A percentile compares a stretch with the other conserved stretches of the same genome.
These are phyloP conservation scores for Paramisgurnus dabryanus DNA, from an alignment of 2,113 vertebrate species.

Conservation along the genomic window DNA sequence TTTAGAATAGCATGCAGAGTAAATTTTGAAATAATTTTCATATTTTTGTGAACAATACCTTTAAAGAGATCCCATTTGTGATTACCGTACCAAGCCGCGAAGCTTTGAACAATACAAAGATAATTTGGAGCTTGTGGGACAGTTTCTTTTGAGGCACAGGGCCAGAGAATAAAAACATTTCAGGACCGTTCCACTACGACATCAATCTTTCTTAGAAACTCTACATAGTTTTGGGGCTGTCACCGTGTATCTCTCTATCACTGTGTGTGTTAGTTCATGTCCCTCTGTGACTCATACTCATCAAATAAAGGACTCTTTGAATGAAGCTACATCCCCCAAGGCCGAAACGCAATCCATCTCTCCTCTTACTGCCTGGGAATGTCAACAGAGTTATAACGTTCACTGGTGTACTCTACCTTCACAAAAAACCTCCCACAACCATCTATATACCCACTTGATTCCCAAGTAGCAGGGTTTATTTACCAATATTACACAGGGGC, in stretches of 20 bases:
- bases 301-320: conserved; percentile 50
- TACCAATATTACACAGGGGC: conserved; percentile 8
- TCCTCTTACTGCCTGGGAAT: conserved; percentile 41
- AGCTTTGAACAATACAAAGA: too few species aligned
- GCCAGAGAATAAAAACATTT: too few species aligned
- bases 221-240: not conserved
- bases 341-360: conserved; percentile 12
- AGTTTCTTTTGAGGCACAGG: too few species aligned
- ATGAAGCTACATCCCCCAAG: conserved; percentile 34
- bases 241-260: too few species aligned
- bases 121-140: too few species aligned
- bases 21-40: too few species aligned
- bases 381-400: conserved; percentile 40
- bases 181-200: too few species aligned
- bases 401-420: conserved; percentile 2
- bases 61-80: too few species aligned
- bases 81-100: too few species aligned
- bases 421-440: conserved; percentile 3
- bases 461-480: conserved; percentile 12
- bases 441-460: not conserved
- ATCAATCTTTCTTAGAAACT: too few species aligned
- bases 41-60: too few species aligned
- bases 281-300: conserved; percentile 47
- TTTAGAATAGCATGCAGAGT: too few species aligned
- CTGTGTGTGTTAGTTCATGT: conserved; percentile 18